A percentile compares a stretch with the other conserved stretches of the same genome.
Conservation (phyloP, 2,113 vertebrate genomes). For the Ciconia maguari region DNA sequence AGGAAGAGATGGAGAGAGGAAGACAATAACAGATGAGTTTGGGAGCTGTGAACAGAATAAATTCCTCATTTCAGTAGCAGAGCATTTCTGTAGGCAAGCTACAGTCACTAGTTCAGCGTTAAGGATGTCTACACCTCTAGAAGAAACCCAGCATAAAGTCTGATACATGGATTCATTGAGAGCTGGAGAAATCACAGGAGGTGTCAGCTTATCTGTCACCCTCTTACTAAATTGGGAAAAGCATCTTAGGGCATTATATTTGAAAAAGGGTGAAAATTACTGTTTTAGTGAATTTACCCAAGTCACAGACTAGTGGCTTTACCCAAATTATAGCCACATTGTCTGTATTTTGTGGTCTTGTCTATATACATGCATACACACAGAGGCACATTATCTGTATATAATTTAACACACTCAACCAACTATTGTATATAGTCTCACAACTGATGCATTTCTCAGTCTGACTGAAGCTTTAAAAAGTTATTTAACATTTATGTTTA, state of each 20-base stretch:
- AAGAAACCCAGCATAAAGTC: background rate
- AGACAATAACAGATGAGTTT: background rate
- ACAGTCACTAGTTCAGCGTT: background rate
- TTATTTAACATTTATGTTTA: background rate
- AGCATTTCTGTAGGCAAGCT: background rate
- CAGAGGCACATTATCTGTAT: accelerated
- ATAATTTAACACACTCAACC: background rate
- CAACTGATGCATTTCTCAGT: background rate
- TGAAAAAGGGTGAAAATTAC: background rate
- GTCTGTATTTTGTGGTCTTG: background rate
- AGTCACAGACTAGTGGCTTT: background rate
- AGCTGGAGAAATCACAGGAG: background rate
- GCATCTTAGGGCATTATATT: background rate
- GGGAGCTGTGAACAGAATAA: background rate
- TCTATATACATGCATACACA: accelerated
- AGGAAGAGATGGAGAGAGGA: background rate
- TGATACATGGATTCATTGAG: background rate
- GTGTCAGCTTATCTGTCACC: background rate
- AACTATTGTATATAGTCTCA: background rate
- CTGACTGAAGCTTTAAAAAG: background rate
- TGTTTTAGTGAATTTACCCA: background rate
- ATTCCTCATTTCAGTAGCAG: background rate
- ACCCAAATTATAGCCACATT: background rate
- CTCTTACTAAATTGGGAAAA: background rate
- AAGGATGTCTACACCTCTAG: background rate